These are phyloP conservation scores for Toxotes lorentzi DNA, from an alignment of 2,797 vertebrate species.

Conservation along the genomic window DNA sequence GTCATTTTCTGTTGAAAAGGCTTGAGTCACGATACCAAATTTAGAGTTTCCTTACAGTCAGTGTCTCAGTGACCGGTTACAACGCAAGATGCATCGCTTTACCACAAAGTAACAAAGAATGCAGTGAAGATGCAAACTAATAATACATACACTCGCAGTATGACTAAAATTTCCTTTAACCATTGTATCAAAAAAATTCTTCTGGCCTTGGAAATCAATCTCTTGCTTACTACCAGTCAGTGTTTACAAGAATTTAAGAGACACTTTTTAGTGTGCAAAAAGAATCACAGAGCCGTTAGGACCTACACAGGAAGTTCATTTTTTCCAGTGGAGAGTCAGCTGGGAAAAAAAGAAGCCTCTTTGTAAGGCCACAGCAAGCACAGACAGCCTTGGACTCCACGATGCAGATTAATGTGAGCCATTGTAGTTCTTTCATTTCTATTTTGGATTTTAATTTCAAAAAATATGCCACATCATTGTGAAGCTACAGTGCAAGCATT, in stretches of 20 bases:
- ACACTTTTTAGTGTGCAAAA: not conserved
- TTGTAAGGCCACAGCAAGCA: conserved; percentile 36
- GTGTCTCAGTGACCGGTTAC: not conserved
- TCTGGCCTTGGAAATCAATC: not conserved
- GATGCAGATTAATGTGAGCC: conserved; percentile 13
- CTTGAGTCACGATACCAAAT: conserved; percentile 4
- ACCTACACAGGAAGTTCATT: conserved; percentile 68
- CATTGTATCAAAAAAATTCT: not conserved
- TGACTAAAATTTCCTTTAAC: not conserved
- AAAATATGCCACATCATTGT: not conserved
- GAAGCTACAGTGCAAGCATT: not conserved
- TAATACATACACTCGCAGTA: not conserved
- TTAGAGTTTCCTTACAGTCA: not conserved
- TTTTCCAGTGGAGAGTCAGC: conserved; percentile 80
- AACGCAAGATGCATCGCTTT: not conserved
- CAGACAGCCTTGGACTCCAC: conserved; percentile 34
- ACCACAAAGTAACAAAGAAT: not conserved
- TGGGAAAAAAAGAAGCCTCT: conserved; percentile 40
- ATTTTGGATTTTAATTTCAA: not conserved
- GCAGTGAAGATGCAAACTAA: not conserved
- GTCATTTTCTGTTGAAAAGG: not conserved
- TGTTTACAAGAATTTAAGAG: not conserved
- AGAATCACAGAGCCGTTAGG: conserved; percentile 35
- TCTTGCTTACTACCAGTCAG: not conserved
- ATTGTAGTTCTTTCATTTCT: conserved; percentile 12